Percentiles rank a stretch among this genome's conserved stretches.
Evolutionary conservation across 2,113 vertebrate genomes (phyloP).

Genomic region (Saccopteryx leptura): DNA sequence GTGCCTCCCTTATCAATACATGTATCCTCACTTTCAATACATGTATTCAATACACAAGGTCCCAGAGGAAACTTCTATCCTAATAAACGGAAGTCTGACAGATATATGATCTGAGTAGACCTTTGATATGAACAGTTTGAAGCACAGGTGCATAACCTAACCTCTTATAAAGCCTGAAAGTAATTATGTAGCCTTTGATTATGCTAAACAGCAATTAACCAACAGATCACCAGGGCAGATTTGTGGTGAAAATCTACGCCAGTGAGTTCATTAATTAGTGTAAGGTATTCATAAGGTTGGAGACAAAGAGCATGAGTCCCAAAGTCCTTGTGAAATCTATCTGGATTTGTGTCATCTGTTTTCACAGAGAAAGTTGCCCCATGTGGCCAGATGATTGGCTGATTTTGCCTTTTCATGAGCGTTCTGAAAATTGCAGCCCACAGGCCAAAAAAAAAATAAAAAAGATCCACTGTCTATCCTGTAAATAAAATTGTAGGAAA

Average conservation of each 20-base stretch:
- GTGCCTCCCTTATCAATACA: neutral
- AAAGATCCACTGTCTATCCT: neutral
- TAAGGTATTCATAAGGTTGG: neutral
- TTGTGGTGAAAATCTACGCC: neutral
- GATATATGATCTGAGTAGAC: neutral
- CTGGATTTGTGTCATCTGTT: neutral
- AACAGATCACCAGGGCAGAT: neutral
- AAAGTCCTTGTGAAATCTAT: neutral
- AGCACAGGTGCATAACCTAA: neutral
- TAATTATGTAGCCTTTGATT: neutral
- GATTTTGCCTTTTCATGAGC: neutral
- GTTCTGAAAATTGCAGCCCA: neutral
- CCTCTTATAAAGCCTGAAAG: neutral
- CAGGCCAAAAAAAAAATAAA: neutral
- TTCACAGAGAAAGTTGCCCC: neutral
- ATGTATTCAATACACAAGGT: neutral
- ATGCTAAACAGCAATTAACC: neutral
- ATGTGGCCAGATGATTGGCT: neutral
- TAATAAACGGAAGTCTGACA: neutral
- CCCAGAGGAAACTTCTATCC: neutral
- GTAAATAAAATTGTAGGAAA: neutral
- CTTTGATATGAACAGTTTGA: neutral
- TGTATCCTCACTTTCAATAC: neutral
- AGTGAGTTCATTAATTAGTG: neutral
- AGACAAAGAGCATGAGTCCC: neutral